Conservation (phyloP, 2,113 vertebrate genomes). For the Sterrhoptilus dennistouni region DNA sequence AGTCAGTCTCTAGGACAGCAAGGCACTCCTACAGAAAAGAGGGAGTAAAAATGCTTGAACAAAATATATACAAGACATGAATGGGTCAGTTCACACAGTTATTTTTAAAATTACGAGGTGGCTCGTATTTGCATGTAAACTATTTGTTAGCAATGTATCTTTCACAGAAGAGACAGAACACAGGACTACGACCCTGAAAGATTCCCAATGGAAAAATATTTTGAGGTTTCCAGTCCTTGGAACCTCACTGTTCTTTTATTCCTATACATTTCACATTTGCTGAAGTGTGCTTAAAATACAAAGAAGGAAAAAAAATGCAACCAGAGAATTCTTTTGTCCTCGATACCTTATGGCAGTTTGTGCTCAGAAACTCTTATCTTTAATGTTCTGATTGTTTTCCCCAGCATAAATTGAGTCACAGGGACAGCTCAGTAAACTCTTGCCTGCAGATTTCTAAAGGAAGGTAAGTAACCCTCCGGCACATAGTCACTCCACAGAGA, state of each 20-base stretch:
- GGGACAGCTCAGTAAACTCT: background rate
- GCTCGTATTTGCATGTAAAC: background rate
- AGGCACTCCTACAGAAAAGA: background rate
- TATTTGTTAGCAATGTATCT: background rate
- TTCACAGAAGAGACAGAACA: background rate
- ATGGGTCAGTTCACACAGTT: background rate
- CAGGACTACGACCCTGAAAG: background rate
- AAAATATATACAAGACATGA: background rate
- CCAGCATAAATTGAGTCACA: background rate
- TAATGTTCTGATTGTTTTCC: background rate
- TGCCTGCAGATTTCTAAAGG: background rate
- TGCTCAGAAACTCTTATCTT: background rate
- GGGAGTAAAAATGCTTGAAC: background rate
- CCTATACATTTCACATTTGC: background rate
- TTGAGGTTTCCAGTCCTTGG: background rate
- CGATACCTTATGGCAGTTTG: background rate
- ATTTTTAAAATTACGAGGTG: background rate
- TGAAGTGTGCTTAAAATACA: background rate
- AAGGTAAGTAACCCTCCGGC: background rate
- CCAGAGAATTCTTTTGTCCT: background rate
- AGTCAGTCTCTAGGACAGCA: background rate
- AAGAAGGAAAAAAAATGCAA: background rate
- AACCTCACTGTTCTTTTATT: background rate
- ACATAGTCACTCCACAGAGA: fast-evolving
- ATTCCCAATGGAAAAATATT: background rate